Evolutionary conservation across 2,888 invertebrate species (phyloP).

Genomic region (Caenorhabditis parvicauda): DNA sequence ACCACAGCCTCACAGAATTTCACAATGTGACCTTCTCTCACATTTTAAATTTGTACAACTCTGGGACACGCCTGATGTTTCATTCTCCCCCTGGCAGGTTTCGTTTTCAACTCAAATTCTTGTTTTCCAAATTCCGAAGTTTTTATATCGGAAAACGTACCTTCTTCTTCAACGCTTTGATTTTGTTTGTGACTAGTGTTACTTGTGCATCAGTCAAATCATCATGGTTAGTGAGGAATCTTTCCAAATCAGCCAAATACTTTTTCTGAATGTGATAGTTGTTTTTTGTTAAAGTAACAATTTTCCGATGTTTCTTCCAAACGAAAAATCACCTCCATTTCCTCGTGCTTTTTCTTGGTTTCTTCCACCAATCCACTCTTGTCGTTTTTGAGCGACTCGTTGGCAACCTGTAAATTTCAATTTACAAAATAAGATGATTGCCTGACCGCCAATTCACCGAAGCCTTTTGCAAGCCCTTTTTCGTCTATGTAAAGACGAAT

Average conservation of each 20-base stretch:
- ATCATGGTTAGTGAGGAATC: neutral
- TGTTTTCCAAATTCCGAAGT: too few species aligned
- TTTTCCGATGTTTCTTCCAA: too few species aligned
- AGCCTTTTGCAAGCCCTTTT: neutral
- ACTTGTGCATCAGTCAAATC: neutral
- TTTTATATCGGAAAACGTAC: neutral
- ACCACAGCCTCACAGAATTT: neutral
- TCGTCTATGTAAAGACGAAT: constrained; percentile 1
- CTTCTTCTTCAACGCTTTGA: neutral
- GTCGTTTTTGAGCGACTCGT: constrained; percentile 1
- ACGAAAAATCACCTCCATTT: neutral
- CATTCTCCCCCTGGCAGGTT: too few species aligned
- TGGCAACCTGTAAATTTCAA: too few species aligned
- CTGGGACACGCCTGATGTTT: too few species aligned
- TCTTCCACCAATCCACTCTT: neutral
- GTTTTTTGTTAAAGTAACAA: too few species aligned
- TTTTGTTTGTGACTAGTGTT: neutral
- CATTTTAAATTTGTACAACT: neutral
- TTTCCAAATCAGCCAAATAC: neutral
- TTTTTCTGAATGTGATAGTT: too few species aligned
- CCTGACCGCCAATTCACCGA: neutral
- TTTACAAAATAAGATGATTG: too few species aligned
- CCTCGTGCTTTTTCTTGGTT: neutral
- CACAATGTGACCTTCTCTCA: neutral
- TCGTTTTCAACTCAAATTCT: too few species aligned